Evolutionary conservation across 2,797 vertebrate species (phyloP).

Genomic region (Poliocrania exsul): DNA sequence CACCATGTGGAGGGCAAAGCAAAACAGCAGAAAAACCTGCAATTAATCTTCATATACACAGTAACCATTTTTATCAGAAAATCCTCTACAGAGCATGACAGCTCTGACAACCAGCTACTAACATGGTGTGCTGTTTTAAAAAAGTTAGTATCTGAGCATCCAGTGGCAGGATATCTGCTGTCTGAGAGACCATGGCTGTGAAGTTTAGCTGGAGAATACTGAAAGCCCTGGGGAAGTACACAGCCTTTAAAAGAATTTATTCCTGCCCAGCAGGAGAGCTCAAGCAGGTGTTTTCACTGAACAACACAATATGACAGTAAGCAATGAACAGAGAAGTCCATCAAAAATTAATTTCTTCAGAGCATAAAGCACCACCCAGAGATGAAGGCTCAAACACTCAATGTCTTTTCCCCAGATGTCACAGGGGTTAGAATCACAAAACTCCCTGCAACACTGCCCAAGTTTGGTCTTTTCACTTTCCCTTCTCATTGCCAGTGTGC

Average conservation of each 20-base stretch:
- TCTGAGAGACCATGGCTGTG: fast-evolving
- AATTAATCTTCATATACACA: not conserved
- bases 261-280: not conserved
- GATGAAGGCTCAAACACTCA: not conserved
- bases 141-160: not conserved
- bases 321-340: not conserved
- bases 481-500: not conserved
- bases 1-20: not conserved
- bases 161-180: not conserved
- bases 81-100: not conserved
- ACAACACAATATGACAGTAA: not conserved
- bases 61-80: not conserved
- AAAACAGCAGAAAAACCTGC: not conserved
- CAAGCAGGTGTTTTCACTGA: not conserved
- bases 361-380: not conserved
- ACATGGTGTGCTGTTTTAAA: not conserved
- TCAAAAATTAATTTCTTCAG: not conserved
- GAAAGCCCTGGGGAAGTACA: not conserved
- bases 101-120: not conserved
- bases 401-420: not conserved
- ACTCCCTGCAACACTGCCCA: not conserved
- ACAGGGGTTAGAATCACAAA: not conserved
- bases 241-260: not conserved
- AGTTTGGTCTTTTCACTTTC: not conserved
- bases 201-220: not conserved